Evolutionary conservation across 2,113 vertebrate species (phyloP), one percentile per base, ranked within the genome.

Genomic region (Corythaixoides concolor): DNA sequence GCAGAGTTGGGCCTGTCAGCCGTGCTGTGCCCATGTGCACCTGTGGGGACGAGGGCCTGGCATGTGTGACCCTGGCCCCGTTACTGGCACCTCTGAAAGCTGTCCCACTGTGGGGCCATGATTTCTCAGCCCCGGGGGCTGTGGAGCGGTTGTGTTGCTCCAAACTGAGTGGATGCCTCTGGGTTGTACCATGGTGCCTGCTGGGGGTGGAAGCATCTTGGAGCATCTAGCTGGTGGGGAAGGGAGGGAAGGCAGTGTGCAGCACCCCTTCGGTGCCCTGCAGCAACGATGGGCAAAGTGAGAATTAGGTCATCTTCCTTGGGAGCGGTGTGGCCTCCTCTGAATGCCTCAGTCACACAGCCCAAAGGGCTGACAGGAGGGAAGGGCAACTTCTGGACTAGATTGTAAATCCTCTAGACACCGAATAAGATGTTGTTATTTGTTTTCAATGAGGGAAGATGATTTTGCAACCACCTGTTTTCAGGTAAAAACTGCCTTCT

Each of bases 51-150:
- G 6, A n/a, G 24, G 58, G 49, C 23, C 45, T 20, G 21, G 27
- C 0, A 0, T 2, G 14, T 35, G 73, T 69, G 69, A 27, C 3
- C 3, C 20, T 64, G 89, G 24, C 4, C n/a, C 49, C 9, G 0
- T 15, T 19, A 19, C 28, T 6, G 2, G 28, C 43, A 35, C 53
- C n/a, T 63, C 52, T 69, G 88, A 37, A 39, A 33, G 5, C 26
- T 52, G 35, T 30, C 9, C 33, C 23, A 72, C 53, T 27, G 24
- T 2, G n/a, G 6, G 14, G 19, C 52, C 5, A 19, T 6, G 16
- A 22, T 19, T 14, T 33, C 32, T 59, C 67, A 64, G 58, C 62
- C 21, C 27, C 7, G 12, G 32, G 53, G 43, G 16, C 28, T 43
- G 19, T 26, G 72, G 32, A 79, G 26, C 4, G 2, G 12, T 39